Evolutionary conservation across 2,888 invertebrate species (phyloP).

Genomic region (Troides helena): DNA sequence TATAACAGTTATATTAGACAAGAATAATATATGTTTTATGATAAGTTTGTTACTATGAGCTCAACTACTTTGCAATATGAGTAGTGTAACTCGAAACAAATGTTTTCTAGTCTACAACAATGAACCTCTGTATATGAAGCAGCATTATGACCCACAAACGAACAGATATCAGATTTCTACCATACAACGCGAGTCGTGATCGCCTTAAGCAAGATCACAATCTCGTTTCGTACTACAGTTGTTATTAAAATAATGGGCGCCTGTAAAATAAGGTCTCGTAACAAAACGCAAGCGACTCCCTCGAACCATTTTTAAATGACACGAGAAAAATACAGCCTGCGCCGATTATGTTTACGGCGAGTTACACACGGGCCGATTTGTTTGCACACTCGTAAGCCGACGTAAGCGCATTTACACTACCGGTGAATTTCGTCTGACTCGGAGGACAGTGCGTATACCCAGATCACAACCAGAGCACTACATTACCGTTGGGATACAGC

Average conservation of each 20-base stretch:
- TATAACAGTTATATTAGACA: too few relatives aligned
- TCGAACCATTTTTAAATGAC: conserved; percentile 28
- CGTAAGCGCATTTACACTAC: conserved; percentile 21
- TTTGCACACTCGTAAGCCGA: conserved; percentile 16
- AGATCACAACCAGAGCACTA: conserved; percentile 36
- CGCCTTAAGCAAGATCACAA: conserved; percentile 50
- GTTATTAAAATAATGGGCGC: conserved; percentile 56
- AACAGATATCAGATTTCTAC: conserved; percentile 65
- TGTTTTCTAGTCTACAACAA: conserved; percentile 35
- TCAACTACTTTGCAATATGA: neutral
- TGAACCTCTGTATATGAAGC: conserved; percentile 35
- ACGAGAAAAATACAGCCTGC: conserved; percentile 28
- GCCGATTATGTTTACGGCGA: conserved; percentile 16
- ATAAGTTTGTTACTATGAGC: too few relatives aligned
- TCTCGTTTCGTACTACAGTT: conserved; percentile 45
- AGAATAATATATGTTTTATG: too few relatives aligned
- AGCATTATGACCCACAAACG: conserved; percentile 61
- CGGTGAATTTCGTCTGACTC: conserved; percentile 19
- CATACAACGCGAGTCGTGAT: conserved; percentile 53
- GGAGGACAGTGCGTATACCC: conserved; percentile 16
- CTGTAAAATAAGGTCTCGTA: conserved; percentile 41
- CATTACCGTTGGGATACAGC: conserved; percentile 43
- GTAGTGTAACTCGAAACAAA: conserved; percentile 3
- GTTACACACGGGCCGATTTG: conserved; percentile 19
- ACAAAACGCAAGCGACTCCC: conserved; percentile 23